Base-by-base conservation (phyloP, 2,113 vertebrate genomes). In the Formicarius rufipectus region DNA sequence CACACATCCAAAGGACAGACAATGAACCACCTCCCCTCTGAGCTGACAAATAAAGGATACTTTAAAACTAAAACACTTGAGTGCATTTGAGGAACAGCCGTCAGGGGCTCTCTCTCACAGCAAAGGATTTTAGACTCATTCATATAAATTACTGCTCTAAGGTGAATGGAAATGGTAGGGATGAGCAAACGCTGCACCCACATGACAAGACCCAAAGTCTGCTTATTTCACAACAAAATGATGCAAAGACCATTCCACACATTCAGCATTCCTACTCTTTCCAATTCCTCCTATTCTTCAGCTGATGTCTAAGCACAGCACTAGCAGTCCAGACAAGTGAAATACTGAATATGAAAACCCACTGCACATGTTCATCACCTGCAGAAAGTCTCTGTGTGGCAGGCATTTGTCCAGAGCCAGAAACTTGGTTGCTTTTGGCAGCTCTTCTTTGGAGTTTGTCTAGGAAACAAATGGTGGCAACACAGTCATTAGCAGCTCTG, bases 391-490 rank as follows among this genome's bases (percentile, higher is more conserved):
- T 97, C 99, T 98, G 68, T 98, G 97, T 6, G 99, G 99, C 66
- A 99, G 97, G 88, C 99, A 99, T 95, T 99, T 99, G 97, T 99
- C 99, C 97, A 99, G 98, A 55, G 99, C 99, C 94, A 99, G 98
- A 97, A 99, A 99, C 81, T 98, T 99, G 6, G 99, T 99, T 78
- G 98, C 98, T 88, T 98, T 99, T 58, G 99, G 98, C 31, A 98
- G 77, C 82, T 98, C 74, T 97, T 97, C 97, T 91, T 98, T 97
- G 97, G 98, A 69, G 97, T 89, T 98, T 97, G 92, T 73, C 98
- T 98, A 95, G 55, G 93, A 88, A 96, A 96, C 10, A 97, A 58
- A 84, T 4, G 6, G 64, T 37, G 22, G 92, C 72, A 76, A 71
- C 45, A 79, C 2, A 77, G 53, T 55, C 44, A 18, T 77, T 31